phyloP scores from a whole-genome alignment of 2,888 invertebrate species.

The Allacma fusca region DNA sequence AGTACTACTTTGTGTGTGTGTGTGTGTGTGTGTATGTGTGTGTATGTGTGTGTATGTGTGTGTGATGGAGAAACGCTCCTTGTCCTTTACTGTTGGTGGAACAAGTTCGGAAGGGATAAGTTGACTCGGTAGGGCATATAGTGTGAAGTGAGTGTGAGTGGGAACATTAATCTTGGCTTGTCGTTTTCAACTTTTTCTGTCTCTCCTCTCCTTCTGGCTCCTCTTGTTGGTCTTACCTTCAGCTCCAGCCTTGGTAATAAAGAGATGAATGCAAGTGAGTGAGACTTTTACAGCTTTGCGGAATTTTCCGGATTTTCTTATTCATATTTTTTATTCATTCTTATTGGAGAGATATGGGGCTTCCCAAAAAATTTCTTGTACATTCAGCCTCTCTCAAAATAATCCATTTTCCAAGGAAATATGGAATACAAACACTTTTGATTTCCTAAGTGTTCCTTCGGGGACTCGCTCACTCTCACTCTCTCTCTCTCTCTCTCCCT shows the following conservation, averaged over 20 bases:
- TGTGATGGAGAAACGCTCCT: neutral
- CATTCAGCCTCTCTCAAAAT: neutral
- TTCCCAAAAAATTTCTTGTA: too few relatives aligned
- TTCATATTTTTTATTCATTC: neutral
- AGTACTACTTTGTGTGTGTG: neutral
- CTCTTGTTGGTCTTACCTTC: neutral
- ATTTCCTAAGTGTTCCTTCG: slow-evolving; percentile 16
- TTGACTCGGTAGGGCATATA: neutral
- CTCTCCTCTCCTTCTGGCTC: neutral
- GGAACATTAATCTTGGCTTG: slow-evolving; percentile 40
- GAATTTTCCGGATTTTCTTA: neutral
- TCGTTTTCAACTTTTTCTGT: slow-evolving; percentile 34
- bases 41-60: neutral
- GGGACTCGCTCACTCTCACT: neutral
- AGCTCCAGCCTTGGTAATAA: neutral
- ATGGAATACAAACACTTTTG: slow-evolving; percentile 1
- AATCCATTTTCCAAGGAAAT: neutral
- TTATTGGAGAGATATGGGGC: neutral
- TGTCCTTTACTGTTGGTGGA: too few relatives aligned
- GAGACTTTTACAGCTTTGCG: slow-evolving; percentile 3
- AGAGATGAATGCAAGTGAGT: neutral
- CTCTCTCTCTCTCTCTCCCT: slow-evolving; percentile 2
- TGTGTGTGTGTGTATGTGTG: too few relatives aligned
- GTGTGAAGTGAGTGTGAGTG: slow-evolving; percentile 39
- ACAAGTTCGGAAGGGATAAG: neutral